Evolutionary conservation across 2,113 vertebrate genomes (phyloP), one percentile per base, ranked within the genome.

Genomic region (Lycocorax pyrrhopterus): DNA sequence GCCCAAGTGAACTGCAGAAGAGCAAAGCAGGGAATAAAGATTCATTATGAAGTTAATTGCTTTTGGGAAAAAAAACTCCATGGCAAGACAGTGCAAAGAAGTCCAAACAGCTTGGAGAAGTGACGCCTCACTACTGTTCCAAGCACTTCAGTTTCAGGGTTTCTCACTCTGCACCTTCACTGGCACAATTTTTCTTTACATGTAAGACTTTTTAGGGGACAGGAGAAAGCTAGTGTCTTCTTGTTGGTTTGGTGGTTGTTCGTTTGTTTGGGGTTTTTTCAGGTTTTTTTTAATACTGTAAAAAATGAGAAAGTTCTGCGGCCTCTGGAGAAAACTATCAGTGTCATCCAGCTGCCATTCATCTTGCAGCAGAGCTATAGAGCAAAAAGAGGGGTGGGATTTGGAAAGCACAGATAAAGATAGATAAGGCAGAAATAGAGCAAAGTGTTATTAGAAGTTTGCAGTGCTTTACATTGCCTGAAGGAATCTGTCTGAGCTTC

Each of bases 211-310:
- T 9, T 30, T 20, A 35, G 23, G 12, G 10, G 6, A 60, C 26
- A 59, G 25, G 21, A 84, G 44, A 60, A 81, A 20, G 7, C 22
- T 14, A 52, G 5, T 37, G 35, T 66, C 23, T 41, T 63, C 4
- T 43, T 60, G 5, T n/a, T 82, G 20, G 7, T 87, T 87, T 51
- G 21, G 8, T 47, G 10, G 2, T 49, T 63, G 13, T 23, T 81
- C 16, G 4, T 52, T 63, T 51, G 25, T 25, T 47, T 11, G 3
- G 5, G 9, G 0, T 0, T 32, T 56, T 49, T 75, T n/a, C 14
- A 9, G 3, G 18, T 4, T 4, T 9, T 30, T 53, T 83, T 53
- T 10, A 20, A 44, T 53, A 55, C 5, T 25, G 4, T 67, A 8
- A 55, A 73, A 64, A 37, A 39, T 47, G 5, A 78, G 33, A 41